Percentiles rank a stretch among this genome's conserved stretches.
phyloP scores from a whole-genome alignment of 2,113 vertebrate species.

The Gracilinanus agilis region DNA sequence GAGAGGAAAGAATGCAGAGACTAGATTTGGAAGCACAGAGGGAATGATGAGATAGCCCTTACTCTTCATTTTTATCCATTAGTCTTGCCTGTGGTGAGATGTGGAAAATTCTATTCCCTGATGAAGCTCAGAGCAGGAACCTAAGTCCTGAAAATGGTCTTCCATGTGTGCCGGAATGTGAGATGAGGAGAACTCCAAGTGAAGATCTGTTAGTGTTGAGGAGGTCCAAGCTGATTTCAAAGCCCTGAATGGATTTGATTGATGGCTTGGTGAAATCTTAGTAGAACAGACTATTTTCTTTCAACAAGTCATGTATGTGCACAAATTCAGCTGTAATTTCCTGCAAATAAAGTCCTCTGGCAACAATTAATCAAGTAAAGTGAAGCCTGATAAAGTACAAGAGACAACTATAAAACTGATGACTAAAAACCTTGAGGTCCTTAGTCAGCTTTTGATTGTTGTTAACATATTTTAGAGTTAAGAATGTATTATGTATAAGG shows the following conservation, averaged over 20 bases:
- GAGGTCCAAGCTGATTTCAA: neutral
- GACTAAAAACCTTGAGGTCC: neutral
- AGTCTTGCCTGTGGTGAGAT: neutral
- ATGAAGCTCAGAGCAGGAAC: neutral
- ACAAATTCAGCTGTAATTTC: neutral
- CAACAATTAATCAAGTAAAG: neutral
- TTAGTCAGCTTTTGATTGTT: neutral
- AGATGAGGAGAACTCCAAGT: neutral
- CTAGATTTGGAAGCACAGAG: neutral
- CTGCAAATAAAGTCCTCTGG: neutral
- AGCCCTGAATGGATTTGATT: neutral
- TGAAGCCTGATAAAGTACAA: neutral
- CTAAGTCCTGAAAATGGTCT: neutral
- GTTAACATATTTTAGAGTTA: neutral
- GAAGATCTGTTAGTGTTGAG: neutral
- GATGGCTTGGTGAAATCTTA: neutral
- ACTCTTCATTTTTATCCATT: neutral
- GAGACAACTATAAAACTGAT: neutral
- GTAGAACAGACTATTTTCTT: neutral
- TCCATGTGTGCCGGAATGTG: neutral
- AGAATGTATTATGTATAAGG: neutral
- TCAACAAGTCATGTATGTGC: neutral
- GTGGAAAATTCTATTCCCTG: neutral
- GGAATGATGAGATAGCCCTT: neutral
- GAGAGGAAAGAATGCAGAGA: neutral